These are phyloP conservation scores for Vireo altiloquus DNA, from an alignment of 2,113 vertebrate genomes.

Conservation along the genomic window DNA sequence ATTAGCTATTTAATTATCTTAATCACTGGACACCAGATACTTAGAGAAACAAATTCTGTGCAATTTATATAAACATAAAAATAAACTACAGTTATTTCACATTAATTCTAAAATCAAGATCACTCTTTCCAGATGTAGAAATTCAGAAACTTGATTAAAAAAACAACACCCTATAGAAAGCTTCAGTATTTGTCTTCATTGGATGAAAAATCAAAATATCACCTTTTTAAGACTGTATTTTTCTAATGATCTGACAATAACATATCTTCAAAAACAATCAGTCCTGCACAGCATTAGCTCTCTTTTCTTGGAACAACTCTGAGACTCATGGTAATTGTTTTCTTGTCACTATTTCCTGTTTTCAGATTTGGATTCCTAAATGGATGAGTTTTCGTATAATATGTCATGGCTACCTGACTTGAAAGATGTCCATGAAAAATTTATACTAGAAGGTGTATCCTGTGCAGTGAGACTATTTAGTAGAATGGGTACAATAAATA, in stretches of 20 bases:
- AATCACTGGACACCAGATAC: background rate
- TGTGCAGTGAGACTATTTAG: background rate
- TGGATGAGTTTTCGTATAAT: background rate
- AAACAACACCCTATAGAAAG: background rate
- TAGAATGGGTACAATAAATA: background rate
- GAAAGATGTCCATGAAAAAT: background rate
- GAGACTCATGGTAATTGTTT: background rate
- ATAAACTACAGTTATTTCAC: background rate
- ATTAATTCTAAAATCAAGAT: background rate
- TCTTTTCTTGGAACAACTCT: background rate
- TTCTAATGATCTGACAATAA: background rate
- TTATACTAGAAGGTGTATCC: background rate
- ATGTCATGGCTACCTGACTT: background rate
- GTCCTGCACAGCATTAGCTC: background rate
- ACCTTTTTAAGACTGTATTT: background rate
- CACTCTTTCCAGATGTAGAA: background rate
- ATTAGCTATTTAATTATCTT: constrained; percentile 13
- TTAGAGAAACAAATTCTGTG: background rate
- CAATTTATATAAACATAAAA: background rate
- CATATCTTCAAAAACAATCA: background rate
- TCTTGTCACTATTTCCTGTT: background rate
- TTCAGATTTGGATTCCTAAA: background rate
- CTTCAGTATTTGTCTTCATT: background rate
- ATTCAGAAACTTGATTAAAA: background rate
- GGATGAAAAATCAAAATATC: background rate